Conservation (phyloP, 2,888 invertebrate species). For the Phytoseiulus persimilis region DNA sequence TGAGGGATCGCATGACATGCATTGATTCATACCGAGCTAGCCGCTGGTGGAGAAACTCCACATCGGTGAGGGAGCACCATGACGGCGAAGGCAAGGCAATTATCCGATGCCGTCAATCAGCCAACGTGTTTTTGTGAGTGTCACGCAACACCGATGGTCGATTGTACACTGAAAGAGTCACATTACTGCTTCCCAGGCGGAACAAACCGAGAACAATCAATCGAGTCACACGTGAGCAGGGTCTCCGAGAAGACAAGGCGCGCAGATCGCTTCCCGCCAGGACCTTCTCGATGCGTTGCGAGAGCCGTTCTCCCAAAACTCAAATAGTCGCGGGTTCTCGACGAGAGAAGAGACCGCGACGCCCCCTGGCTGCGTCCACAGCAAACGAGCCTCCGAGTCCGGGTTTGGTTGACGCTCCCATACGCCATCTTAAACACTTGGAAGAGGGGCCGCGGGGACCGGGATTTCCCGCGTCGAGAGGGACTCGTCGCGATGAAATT, state of each 20-base stretch:
- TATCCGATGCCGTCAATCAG: background rate
- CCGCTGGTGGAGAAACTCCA: background rate
- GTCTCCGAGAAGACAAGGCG: background rate
- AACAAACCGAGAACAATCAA: background rate
- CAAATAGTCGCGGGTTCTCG: conserved; percentile 5
- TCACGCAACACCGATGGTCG: background rate
- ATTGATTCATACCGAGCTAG: background rate
- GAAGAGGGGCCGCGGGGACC: too few species aligned
- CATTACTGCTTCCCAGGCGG: background rate
- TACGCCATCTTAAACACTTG: background rate
- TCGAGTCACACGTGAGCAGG: background rate
- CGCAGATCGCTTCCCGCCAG: background rate
- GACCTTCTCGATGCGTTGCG: background rate
- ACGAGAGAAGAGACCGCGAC: background rate
- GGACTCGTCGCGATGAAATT: too few species aligned
- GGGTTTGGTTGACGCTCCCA: background rate
- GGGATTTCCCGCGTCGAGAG: too few species aligned
- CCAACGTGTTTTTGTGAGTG: background rate
- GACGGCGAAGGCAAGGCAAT: background rate
- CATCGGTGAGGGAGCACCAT: background rate
- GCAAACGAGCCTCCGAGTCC: background rate
- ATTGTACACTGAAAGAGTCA: background rate
- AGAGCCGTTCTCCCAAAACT: background rate
- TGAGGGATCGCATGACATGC: too few species aligned
- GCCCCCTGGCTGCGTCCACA: background rate